Base-by-base conservation (phyloP, 2,888 invertebrate genomes). In the Hesperia comma region DNA sequence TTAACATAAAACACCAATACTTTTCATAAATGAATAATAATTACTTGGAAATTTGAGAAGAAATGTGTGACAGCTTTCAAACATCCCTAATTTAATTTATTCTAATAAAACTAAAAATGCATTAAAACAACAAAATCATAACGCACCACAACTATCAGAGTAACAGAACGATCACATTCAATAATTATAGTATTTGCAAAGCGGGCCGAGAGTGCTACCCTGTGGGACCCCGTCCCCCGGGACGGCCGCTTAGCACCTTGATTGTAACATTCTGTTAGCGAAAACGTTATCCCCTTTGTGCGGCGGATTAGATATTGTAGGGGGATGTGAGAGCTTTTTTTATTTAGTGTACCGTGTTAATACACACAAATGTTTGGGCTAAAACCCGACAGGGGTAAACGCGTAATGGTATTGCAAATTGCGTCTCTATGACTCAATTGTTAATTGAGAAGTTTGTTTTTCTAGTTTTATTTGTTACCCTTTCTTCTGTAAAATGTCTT, bases 211-310 rank as follows among this genome's bases (percentile, higher is more conserved):
- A 53, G 43, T 53, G 63, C 55, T 55, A 63, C 71, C 74, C 69
- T 49, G 68, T 61, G 72, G 74, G 68, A 69, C n/a, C 56, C 64
- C 66, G 56, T 74, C 76, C 70, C 74, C 21, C 21, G 76, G 71
- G 75, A 72, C 69, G 57, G 61, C 69, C 71, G 70, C 74, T 73
- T 73, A 71, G 71, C 75, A 70, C 72, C 73, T 74, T 73, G 71
- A 74, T 77, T 69, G 71, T 72, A 70, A 66, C 71, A 69, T 67
- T 68, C 68, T 69, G 72, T 74, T 72, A 68, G 68, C 74, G 68
- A 64, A 61, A 67, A 73, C 71, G 69, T 75, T 73, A 74, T 74
- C 75, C 75, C 74, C 72, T 74, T 75, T 74, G 73, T 76, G 74
- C 64, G 68, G 61, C 68, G 72, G 76, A 77, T 77, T 77, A 77